phyloP scores from a whole-genome alignment of 1,140 invertebrate species.

The Probaryconus sp. region DNA sequence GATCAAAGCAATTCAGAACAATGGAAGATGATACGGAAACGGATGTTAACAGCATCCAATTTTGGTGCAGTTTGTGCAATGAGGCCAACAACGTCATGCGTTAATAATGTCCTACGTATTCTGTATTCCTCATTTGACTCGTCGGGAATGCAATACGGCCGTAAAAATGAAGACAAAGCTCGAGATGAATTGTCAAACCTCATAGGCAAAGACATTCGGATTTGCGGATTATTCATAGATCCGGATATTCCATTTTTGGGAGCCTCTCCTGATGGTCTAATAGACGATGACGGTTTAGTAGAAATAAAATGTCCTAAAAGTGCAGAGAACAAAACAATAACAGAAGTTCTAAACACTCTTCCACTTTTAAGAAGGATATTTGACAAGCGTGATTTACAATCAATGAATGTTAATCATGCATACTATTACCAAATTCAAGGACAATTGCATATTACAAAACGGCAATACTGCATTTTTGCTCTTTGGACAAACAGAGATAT shows the following conservation, averaged over 20 bases:
- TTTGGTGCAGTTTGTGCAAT: constrained; percentile 65
- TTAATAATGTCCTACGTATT: constrained; percentile 59
- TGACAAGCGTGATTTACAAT: constrained; percentile 9
- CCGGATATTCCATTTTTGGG: constrained; percentile 64
- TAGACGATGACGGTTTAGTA: constrained; percentile 58
- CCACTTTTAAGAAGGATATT: constrained; percentile 2
- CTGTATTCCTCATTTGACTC: constrained; percentile 54
- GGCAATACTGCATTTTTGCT: constrained; percentile 38
- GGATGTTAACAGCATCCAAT: constrained; percentile 67
- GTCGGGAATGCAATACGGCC: constrained; percentile 55
- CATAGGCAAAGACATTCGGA: constrained; percentile 54
- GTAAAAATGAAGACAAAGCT: constrained; percentile 64
- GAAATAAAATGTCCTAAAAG: constrained; percentile 70
- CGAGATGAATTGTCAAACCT: constrained; percentile 51
- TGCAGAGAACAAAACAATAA: constrained; percentile 17
- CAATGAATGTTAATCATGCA: constrained; percentile 51
- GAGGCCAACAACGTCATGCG: constrained; percentile 51
- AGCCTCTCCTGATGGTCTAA: constrained; percentile 72
- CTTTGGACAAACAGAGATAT: constrained; percentile 43
- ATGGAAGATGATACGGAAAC: constrained; percentile 60
- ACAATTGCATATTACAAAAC: constrained; percentile 53
- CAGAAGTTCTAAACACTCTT: constrained; percentile 11
- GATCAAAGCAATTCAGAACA: constrained; percentile 54
- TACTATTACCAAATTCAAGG: constrained; percentile 66
- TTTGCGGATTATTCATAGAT: constrained; percentile 73